Percentiles rank a stretch among this genome's conserved stretches.
These are phyloP conservation scores for Leptocoma aspasia DNA, from an alignment of 2,113 vertebrate species.

Conservation along the genomic window DNA sequence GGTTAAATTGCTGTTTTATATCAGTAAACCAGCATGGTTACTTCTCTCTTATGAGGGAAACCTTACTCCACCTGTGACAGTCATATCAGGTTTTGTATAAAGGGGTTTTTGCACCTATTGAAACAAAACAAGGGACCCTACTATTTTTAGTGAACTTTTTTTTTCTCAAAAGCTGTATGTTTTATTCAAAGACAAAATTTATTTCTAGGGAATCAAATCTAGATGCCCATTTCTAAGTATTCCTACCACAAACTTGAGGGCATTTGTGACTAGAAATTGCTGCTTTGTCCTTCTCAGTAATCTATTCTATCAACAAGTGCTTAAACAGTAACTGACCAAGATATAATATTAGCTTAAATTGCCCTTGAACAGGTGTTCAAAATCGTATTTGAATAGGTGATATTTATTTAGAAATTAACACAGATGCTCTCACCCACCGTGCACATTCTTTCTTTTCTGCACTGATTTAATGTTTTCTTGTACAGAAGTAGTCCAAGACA, in stretches of 20 bases:
- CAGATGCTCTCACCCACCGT: conserved; percentile 2
- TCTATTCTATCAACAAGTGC: not conserved
- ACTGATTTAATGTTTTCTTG: conserved; percentile 57
- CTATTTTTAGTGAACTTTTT: not conserved
- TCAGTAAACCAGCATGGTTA: not conserved
- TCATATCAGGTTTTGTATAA: not conserved
- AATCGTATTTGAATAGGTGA: not conserved
- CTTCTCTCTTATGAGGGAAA: not conserved
- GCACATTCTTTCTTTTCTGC: conserved; percentile 22
- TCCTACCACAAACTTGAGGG: not conserved
- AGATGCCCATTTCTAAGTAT: not conserved
- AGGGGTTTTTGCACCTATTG: not conserved
- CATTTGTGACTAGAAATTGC: not conserved
- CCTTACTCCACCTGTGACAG: not conserved
- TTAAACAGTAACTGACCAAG: not conserved
- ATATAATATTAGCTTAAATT: conserved; percentile 19
- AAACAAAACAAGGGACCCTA: not conserved
- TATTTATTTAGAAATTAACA: conserved; percentile 65
- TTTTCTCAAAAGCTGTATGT: not conserved
- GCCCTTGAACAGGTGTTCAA: not conserved
- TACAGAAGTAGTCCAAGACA: conserved; percentile 46
- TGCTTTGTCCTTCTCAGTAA: not conserved
- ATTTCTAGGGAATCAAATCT: not conserved
- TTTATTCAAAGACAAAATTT: not conserved
- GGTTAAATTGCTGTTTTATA: not conserved